These are phyloP conservation scores for Alentia gelatinosa DNA, from an alignment of 2,888 invertebrate species.

Conservation along the genomic window DNA sequence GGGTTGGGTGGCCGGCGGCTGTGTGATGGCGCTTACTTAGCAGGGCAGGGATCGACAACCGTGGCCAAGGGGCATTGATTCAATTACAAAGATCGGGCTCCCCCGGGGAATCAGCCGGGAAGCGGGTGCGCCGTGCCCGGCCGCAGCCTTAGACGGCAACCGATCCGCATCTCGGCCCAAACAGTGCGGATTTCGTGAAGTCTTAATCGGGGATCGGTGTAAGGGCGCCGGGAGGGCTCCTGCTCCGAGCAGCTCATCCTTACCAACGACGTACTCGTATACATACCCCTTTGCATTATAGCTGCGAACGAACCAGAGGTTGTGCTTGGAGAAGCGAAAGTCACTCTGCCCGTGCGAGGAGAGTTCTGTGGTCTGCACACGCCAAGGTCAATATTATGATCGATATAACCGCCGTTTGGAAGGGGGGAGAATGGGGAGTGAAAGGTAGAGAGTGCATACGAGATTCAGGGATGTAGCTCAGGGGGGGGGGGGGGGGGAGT, in stretches of 20 bases:
- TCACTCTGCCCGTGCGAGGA: neutral
- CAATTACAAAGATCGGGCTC: neutral
- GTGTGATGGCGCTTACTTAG: neutral
- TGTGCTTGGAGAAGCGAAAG: neutral
- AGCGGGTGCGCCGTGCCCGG: neutral
- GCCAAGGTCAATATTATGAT: neutral
- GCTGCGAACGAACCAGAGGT: too few relatives aligned
- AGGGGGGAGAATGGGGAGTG: neutral
- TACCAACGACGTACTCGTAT: neutral
- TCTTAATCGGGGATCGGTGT: too few relatives aligned
- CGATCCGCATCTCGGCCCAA: neutral
- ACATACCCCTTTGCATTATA: neutral
- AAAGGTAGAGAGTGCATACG: neutral
- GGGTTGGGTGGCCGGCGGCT: neutral
- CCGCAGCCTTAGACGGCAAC: neutral
- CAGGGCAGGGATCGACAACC: neutral
- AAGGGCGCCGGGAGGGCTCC: too few relatives aligned
- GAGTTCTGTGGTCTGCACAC: neutral
- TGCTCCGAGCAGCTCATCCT: neutral
- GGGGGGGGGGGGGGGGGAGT: neutral
- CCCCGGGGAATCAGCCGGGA: neutral
- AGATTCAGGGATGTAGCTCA: too few relatives aligned
- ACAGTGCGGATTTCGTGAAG: neutral
- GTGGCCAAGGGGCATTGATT: neutral
- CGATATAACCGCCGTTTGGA: conserved; percentile 15